Conservation (phyloP, 2,797 vertebrate genomes). For the Sphaeramia orbicularis region DNA sequence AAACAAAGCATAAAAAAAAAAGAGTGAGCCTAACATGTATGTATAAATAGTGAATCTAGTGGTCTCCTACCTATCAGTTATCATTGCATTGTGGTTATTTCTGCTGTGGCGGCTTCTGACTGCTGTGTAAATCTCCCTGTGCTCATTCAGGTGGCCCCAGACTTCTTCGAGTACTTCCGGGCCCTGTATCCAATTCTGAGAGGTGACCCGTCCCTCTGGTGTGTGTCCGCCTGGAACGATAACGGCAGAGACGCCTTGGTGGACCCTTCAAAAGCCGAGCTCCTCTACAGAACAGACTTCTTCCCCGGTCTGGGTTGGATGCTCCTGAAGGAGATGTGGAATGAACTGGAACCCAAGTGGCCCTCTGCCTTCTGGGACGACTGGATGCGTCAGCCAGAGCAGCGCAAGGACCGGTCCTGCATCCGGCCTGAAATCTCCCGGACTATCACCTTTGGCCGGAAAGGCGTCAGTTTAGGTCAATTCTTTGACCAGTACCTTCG, state of each 20-base stretch:
- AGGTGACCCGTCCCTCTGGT: slow-evolving; percentile 89
- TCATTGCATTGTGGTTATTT: background rate
- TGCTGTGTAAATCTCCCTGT: slow-evolving; percentile 17
- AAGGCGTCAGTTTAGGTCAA: slow-evolving; percentile 96
- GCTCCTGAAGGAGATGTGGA: slow-evolving; percentile 90
- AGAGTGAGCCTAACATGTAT: no score
- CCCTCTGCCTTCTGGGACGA: slow-evolving; percentile 96
- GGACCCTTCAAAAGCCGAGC: slow-evolving; percentile 79
- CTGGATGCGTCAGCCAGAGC: slow-evolving; percentile 95
- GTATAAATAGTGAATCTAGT: no score
- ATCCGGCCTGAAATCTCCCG: slow-evolving; percentile 93
- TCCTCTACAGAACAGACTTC: slow-evolving; percentile 95
- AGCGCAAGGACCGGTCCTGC: slow-evolving; percentile 90
- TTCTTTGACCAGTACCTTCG: slow-evolving; percentile 97
- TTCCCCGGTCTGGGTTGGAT: slow-evolving; percentile 96
- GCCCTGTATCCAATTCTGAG: slow-evolving; percentile 87
- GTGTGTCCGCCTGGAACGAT: slow-evolving; percentile 96
- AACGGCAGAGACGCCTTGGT: slow-evolving; percentile 94
- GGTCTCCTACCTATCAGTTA: no score
- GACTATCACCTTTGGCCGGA: slow-evolving; percentile 95
- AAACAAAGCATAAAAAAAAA: no score
- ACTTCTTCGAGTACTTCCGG: slow-evolving; percentile 98
- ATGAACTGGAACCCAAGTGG: slow-evolving; percentile 94
- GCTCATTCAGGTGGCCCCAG: slow-evolving; percentile 87
- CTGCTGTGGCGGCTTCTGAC: slow-evolving; percentile 5